A percentile compares a stretch with the other conserved stretches of the same genome.
Conservation (phyloP, 2,888 invertebrate species). For the Polia nebulosa region DNA sequence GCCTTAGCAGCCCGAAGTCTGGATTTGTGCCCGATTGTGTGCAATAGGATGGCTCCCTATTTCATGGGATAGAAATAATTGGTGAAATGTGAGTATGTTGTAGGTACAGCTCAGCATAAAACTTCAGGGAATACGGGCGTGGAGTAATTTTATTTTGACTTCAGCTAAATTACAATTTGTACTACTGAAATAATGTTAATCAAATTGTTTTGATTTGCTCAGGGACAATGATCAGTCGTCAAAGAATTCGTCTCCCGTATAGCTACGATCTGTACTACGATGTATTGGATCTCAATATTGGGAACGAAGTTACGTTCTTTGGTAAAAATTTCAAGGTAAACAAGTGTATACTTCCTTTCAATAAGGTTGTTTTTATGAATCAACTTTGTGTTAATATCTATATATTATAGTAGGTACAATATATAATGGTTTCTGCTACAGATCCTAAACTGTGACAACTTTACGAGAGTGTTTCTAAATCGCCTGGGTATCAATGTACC, state of each 20-base stretch:
- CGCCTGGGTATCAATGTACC: constrained; percentile 96
- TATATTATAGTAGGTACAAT: neutral
- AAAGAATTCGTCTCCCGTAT: constrained; percentile 95
- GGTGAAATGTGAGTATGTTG: no score
- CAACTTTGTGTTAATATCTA: neutral
- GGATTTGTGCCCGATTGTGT: neutral
- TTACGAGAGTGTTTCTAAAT: constrained; percentile 96
- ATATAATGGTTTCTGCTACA: constrained; percentile 81
- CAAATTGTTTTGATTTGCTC: constrained; percentile 26
- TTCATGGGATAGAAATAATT: neutral
- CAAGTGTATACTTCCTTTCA: neutral
- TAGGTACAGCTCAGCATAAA: no score
- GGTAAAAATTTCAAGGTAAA: constrained; percentile 93
- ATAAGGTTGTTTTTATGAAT: neutral
- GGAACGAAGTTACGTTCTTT: constrained; percentile 94
- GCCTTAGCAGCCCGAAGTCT: neutral
- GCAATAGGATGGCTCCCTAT: neutral
- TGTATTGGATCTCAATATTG: constrained; percentile 96
- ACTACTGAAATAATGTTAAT: neutral
- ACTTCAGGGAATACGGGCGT: neutral
- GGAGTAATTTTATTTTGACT: neutral
- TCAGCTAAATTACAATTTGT: neutral
- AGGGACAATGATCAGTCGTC: constrained; percentile 96
- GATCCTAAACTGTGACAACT: constrained; percentile 96
- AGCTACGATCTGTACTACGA: constrained; percentile 95